Base-by-base conservation (phyloP, 2,888 invertebrate genomes). In the Seira ritae region DNA sequence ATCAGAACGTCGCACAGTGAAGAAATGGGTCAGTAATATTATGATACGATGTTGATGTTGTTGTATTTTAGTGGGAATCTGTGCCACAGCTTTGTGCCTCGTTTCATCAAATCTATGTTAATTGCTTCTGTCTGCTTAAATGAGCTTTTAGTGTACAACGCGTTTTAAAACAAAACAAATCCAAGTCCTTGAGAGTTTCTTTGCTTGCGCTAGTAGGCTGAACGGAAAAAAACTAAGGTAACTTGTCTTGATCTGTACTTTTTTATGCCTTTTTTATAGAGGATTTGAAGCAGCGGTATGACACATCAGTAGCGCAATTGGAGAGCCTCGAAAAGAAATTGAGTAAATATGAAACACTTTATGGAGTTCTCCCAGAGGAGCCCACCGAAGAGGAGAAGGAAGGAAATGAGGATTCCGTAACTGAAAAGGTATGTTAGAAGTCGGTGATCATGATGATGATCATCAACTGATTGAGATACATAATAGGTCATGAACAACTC, bases 1-100 rank as follows among this genome's bases (percentile, higher is more conserved):
- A 90, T 95, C 89, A 92, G 92, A 17, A 93, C 93, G 78, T 91
- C 93, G 86, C 94, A 94, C 90, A 94, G 94, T 87, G 92, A 92
- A 84, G 94, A 95, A 90, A 91, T 94, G 91, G 95, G 95, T 95
- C 90, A 90, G 83, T 71, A 22, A 67, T 4, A 67, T 69, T 70
- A 69, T 37, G 69, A 68, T 31, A n/a, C n/a, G 31, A 31, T 31
- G 31, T 4, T 31, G 31, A 55, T 55, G 31, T 31, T 31, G 31
- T 31, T 31, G 2, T 31, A 31, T 31, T 31, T 31, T 31, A 31
- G 31, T 31, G 8, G 31, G 31, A 31, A 31, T 65, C 4, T 65
- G 10, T 65, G 20, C 22, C 22, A 65, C 65, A 67, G 6, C 31
- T 31, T 31, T 31, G 31, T 31, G 31, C 31, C 8, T 31, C 31